These are phyloP conservation scores for Plectropomus leopardus DNA, from an alignment of 2,113 vertebrate species.

Conservation along the genomic window DNA sequence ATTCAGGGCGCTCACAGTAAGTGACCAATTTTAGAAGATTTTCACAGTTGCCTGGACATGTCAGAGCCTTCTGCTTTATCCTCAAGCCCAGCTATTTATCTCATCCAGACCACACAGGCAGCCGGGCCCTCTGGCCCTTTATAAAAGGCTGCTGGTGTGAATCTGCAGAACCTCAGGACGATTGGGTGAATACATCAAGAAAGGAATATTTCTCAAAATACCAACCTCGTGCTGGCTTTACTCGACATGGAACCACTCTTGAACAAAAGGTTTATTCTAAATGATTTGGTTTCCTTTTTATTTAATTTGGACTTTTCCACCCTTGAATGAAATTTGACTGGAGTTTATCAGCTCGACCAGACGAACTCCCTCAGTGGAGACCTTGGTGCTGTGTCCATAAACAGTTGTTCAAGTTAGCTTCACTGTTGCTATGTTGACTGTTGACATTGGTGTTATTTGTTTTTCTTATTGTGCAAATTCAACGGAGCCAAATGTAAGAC, in stretches of 20 bases:
- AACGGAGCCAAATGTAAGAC: too few relatives aligned
- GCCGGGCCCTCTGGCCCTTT: conserved; percentile 42
- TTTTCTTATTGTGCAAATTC: not conserved
- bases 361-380: not conserved
- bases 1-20: conserved; percentile 52
- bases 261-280: conserved; percentile 17
- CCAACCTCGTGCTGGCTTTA: not conserved
- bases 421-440: not conserved
- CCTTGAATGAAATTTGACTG: conserved; percentile 16
- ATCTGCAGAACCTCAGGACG: conserved; percentile 33
- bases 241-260: conserved; percentile 9
- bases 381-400: not conserved
- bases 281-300: too few relatives aligned
- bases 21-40: conserved; percentile 53
- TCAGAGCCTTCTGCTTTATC: conserved; percentile 52
- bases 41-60: conserved; percentile 55
- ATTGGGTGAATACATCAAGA: not conserved
- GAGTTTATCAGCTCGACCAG: conserved; percentile 28
- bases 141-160: conserved; percentile 39
- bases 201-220: conserved; percentile 20
- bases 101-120: conserved; percentile 44
- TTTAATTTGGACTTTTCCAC: conserved; percentile 13
- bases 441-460: not conserved
- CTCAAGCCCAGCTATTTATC: conserved; percentile 60
- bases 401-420: not conserved